Evolutionary conservation across 2,113 vertebrate species (phyloP).

Genomic region (Seriola dumerili): DNA sequence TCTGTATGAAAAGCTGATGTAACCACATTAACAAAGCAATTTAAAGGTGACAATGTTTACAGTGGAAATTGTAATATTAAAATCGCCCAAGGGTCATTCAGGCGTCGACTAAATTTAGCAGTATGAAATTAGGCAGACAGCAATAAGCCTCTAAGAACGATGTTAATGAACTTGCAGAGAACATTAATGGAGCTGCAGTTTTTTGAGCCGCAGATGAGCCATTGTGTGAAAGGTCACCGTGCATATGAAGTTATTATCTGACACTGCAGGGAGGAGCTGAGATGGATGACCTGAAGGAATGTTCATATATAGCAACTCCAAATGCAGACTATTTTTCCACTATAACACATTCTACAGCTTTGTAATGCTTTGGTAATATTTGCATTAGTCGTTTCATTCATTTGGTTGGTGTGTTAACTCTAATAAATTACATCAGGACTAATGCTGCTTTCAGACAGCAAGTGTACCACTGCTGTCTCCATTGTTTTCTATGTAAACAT

Average conservation of each 20-base stretch:
- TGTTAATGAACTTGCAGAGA: slow-evolving; percentile 33
- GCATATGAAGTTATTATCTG: not conserved
- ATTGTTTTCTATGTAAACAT: not conserved
- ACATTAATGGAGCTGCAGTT: slow-evolving; percentile 13
- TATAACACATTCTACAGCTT: not conserved
- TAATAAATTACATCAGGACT: not conserved
- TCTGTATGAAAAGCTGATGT: not conserved
- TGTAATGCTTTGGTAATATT: not conserved
- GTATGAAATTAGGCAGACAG: slow-evolving; percentile 11
- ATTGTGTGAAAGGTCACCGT: slow-evolving; percentile 21
- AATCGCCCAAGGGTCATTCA: not conserved
- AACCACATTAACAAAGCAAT: not conserved
- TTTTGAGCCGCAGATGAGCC: slow-evolving; percentile 31
- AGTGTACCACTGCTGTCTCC: not conserved
- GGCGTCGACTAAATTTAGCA: slow-evolving; percentile 10
- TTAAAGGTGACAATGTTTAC: not conserved
- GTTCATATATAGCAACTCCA: not conserved
- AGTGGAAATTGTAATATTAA: not conserved
- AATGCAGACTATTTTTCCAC: not conserved
- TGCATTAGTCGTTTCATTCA: not conserved
- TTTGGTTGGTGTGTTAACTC: not conserved
- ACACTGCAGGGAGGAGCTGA: not conserved
- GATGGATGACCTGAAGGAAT: not conserved
- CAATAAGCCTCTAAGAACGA: slow-evolving; percentile 13
- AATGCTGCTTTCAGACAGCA: not conserved